Evolutionary conservation across 2,113 vertebrate species (phyloP), one percentile per base, ranked within the genome.

Genomic region (Bettongia penicillata): DNA sequence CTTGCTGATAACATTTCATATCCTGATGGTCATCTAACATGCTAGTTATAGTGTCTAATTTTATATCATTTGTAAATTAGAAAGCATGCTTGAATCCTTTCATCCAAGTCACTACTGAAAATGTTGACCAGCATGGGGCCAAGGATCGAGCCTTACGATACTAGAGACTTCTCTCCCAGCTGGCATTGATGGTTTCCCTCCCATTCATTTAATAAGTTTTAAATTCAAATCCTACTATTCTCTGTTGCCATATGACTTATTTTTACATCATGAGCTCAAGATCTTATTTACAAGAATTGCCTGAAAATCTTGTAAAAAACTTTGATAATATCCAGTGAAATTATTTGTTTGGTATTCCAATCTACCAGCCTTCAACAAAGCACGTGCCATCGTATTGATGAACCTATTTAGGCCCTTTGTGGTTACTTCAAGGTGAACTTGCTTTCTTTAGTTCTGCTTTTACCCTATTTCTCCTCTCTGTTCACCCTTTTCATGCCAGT

Each of bases 261-360:
- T 68, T 68, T 68, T 68, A 68, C 61, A 68, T 68, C 31, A 37
- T 68, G 57, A 68, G 7, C 1, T 26, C 14, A 31, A 37, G 12
- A 84, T 84, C 37, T 43, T 43, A 43, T 84, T 43, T 84, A 43
- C 19, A 84, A 43, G n/a, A 84, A 84, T 43, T 43, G 7, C n/a
- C 19, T 43, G 68, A 84, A 84, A 22, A n/a, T 1, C 37, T 84
- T 43, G 19, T 43, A n/a, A 84, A 43, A 43, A 43, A 7, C 19
- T 84, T 43, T 43, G n/a, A 6, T 84, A 43, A 84, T n/a, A 43
- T 84, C 37, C 8, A 84, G 68, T 43, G 37, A 84, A 84, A 43
- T 43, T 19, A 22, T 0, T 0, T 84, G 5, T 84, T n/a, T 84
- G 19, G 68, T 22, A 43, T 43, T 22, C 2, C 0, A 19, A 43